phyloP scores from a whole-genome alignment of 1,140 invertebrate species.

The Eriocheir sinensis region DNA sequence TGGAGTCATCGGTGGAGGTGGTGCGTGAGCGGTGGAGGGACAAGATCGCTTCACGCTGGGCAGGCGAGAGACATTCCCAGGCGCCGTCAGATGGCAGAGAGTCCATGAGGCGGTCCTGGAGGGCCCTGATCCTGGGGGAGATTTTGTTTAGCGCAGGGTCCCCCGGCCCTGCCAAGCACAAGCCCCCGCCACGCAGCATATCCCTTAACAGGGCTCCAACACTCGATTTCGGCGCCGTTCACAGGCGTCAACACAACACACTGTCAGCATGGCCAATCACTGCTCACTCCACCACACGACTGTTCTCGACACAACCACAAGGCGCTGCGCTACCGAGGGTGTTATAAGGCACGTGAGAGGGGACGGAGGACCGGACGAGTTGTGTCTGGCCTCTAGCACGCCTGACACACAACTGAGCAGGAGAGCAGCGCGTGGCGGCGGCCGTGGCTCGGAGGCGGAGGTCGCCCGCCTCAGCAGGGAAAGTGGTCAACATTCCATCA shows the following conservation, averaged over 20 bases:
- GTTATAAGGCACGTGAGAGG: slow-evolving; percentile 59
- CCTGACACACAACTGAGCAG: slow-evolving; percentile 56
- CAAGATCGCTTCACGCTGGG: slow-evolving; percentile 76
- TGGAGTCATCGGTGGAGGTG: slow-evolving; percentile 62
- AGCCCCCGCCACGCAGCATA: slow-evolving; percentile 62
- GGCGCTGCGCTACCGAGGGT: not conserved
- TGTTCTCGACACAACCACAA: not conserved
- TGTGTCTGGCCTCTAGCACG: slow-evolving; percentile 48
- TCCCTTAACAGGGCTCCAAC: slow-evolving; percentile 43
- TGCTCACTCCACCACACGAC: not conserved
- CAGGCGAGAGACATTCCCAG: slow-evolving; percentile 78
- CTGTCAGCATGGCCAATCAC: not conserved
- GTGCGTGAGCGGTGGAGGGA: slow-evolving; percentile 69
- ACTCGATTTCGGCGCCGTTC: not conserved
- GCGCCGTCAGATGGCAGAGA: slow-evolving; percentile 77
- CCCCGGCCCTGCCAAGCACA: slow-evolving; percentile 74
- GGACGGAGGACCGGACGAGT: slow-evolving; percentile 14
- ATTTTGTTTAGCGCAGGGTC: slow-evolving; percentile 66
- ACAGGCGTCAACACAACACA: not conserved
- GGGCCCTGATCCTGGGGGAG: slow-evolving; percentile 76
- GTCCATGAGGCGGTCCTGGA: slow-evolving; percentile 76
- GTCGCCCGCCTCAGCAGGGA: slow-evolving; percentile 68
- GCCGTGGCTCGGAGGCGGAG: slow-evolving; percentile 39
- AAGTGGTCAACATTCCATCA: slow-evolving; percentile 57
- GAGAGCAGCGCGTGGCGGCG: slow-evolving; percentile 36